A percentile compares a stretch with the other conserved stretches of the same genome.
Evolutionary conservation across 2,113 vertebrate species (phyloP).

Genomic region (Phasianus colchicus): DNA sequence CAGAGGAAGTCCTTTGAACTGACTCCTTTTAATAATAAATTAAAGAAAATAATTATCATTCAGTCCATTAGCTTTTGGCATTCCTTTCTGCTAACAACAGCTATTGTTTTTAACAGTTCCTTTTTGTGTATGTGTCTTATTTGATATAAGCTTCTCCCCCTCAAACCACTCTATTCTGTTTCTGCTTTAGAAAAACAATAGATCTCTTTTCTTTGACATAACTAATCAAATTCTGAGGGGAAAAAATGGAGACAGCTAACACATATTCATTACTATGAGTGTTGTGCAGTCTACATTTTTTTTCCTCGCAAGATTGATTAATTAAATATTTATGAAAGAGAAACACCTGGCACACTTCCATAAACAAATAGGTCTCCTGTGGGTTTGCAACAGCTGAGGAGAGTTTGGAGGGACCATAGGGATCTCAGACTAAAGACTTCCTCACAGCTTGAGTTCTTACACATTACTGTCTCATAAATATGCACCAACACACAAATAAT

Average conservation of each 20-base stretch:
- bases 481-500: constrained; percentile 58
- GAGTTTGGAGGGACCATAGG: constrained; percentile 66
- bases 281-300: constrained; percentile 58
- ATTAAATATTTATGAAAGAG: constrained; percentile 89
- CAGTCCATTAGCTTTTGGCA: neutral
- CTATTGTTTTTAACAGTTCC: neutral
- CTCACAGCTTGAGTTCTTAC: constrained; percentile 72
- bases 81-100: neutral
- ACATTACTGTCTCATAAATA: constrained; percentile 71
- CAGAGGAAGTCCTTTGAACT: neutral
- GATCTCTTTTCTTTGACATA: neutral
- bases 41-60: neutral
- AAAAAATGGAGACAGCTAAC: constrained; percentile 43
- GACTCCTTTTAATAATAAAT: neutral
- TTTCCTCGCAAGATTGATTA: constrained; percentile 75
- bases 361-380: constrained; percentile 75
- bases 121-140: neutral
- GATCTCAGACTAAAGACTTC: constrained; percentile 57
- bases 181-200: constrained; percentile 30
- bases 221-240: constrained; percentile 53
- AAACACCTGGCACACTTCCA: constrained; percentile 86
- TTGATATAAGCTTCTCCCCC: neutral
- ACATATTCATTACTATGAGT: constrained; percentile 38
- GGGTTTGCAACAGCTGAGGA: constrained; percentile 73
- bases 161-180: neutral